Conservation (phyloP, 2,888 invertebrate species). For the Drosophila dives region DNA sequence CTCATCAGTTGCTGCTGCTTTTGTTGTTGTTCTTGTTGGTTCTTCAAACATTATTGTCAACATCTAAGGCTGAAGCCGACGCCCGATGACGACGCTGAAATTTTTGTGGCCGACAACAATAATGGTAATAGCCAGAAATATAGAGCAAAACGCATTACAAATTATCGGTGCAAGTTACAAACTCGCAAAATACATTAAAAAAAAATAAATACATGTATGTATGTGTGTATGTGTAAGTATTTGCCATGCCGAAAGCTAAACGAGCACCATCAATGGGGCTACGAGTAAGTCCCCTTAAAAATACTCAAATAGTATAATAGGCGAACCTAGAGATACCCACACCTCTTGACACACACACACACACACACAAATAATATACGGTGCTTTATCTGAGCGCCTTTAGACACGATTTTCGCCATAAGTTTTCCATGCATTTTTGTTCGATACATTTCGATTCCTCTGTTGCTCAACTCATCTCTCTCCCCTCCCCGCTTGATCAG, state of each 20-base stretch:
- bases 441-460: conserved; percentile 55
- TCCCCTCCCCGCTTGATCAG: conserved; percentile 6
- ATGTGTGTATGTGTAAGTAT: background rate
- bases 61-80: conserved; percentile 53
- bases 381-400: conserved; percentile 55
- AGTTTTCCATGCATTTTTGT: conserved; percentile 64
- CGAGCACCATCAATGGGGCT: conserved; percentile 10
- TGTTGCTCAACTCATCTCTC: conserved; percentile 1
- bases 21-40: conserved; percentile 8
- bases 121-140: conserved; percentile 16
- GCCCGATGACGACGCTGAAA: conserved; percentile 5
- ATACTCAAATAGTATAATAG: conserved; percentile 6
- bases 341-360: conserved; percentile 6
- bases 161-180: conserved; percentile 52
- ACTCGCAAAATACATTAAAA: conserved; percentile 30
- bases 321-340: conserved; percentile 24
- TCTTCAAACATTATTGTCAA: conserved; percentile 45
- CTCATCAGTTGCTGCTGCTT: conserved; percentile 29
- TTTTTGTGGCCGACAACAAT: conserved; percentile 16
- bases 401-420: conserved; percentile 63
- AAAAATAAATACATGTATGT: background rate
- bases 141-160: conserved; percentile 53
- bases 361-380: conserved; percentile 8
- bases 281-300: conserved; percentile 13
- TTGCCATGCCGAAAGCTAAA: conserved; percentile 15